phyloP scores from a whole-genome alignment of 2,888 invertebrate genomes.

The Criorhina ranunculi region DNA sequence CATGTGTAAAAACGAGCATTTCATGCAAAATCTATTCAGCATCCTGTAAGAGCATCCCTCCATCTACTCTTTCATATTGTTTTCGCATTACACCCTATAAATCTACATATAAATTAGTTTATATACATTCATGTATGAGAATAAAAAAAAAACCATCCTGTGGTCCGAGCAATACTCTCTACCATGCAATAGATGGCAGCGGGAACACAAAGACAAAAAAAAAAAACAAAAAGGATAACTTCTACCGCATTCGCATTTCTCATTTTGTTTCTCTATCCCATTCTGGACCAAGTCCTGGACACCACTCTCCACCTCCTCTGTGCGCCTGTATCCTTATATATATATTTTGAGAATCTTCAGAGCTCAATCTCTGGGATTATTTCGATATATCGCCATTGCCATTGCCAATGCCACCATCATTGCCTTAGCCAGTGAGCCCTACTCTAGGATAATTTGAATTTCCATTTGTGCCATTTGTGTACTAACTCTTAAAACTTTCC shows the following conservation, averaged over 20 bases:
- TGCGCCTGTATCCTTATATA: conserved; percentile 15
- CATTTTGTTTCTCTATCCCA: conserved; percentile 49
- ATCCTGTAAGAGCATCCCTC: conserved; percentile 17
- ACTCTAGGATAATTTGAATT: conserved; percentile 70
- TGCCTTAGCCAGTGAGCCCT: conserved; percentile 17
- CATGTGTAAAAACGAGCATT: conserved; percentile 73
- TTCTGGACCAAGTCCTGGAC: conserved; percentile 22
- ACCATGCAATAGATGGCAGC: conserved; percentile 68
- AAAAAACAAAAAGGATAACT: conserved; percentile 65
- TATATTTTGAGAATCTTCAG: conserved; percentile 54
- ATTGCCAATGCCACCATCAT: conserved; percentile 6
- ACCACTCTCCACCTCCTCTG: background rate
- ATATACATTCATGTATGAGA: conserved; percentile 24
- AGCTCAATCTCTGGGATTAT: conserved; percentile 69
- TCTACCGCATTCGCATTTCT: conserved; percentile 69
- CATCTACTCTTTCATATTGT: conserved; percentile 53
- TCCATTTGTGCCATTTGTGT: conserved; percentile 74
- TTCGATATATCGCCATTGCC: conserved; percentile 67
- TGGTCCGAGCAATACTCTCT: conserved; percentile 40
- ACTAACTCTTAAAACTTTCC: conserved; percentile 69
- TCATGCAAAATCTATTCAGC: conserved; percentile 65
- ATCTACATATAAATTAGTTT: conserved; percentile 73
- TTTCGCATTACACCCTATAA: conserved; percentile 71
- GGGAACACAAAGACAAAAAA: conserved; percentile 38
- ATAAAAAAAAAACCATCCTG: conserved; percentile 30